Conservation (phyloP, 2,797 vertebrate genomes). For the Poeciliopsis presidionis region DNA sequence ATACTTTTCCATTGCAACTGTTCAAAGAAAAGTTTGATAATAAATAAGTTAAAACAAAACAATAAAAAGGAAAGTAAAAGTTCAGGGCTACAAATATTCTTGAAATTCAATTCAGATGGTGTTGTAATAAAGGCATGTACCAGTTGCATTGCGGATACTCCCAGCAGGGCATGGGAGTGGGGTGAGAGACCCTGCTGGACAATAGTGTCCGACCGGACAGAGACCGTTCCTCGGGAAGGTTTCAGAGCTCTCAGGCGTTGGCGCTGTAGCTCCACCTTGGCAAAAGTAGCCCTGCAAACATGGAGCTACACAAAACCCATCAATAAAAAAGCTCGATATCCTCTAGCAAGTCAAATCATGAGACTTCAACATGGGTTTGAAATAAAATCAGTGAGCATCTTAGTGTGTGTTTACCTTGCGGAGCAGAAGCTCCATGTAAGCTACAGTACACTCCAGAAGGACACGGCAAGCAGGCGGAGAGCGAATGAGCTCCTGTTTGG, state of each 20-base stretch:
- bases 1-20: too few species aligned
- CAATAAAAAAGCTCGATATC: not conserved
- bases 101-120: not conserved
- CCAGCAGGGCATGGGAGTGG: slow-evolving; percentile 87
- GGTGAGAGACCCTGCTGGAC: slow-evolving; percentile 81
- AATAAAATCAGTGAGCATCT: not conserved
- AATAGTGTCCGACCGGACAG: slow-evolving; percentile 89
- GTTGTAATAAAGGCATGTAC: slow-evolving; percentile 68
- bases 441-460: slow-evolving; percentile 86
- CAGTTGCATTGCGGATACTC: slow-evolving; percentile 83
- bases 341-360: not conserved
- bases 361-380: not conserved
- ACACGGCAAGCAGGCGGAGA: slow-evolving; percentile 83
- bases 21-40: not conserved
- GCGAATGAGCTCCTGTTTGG: slow-evolving; percentile 76
- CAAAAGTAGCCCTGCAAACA: slow-evolving; percentile 90
- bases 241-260: slow-evolving; percentile 75
- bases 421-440: slow-evolving; percentile 82
- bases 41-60: not conserved
- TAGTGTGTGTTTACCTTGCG: slow-evolving; percentile 81
- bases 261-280: slow-evolving; percentile 81
- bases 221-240: slow-evolving; percentile 80
- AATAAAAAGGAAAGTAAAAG: not conserved
- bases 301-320: slow-evolving; percentile 70
- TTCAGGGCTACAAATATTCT: not conserved